Evolutionary conservation across 2,797 vertebrate species (phyloP).

Genomic region (Sardinella longiceps): DNA sequence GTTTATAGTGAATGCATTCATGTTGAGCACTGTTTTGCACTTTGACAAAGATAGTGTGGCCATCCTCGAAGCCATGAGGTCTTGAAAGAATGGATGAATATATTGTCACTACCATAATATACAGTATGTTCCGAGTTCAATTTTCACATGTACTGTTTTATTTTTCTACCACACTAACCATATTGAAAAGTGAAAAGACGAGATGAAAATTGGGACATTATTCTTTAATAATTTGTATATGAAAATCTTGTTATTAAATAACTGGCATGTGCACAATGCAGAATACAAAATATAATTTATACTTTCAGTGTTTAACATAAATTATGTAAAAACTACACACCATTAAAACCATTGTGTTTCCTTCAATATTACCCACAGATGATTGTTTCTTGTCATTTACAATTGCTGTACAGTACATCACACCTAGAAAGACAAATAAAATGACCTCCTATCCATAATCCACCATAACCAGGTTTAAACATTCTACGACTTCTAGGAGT

Average conservation of each 20-base stretch:
- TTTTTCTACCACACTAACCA: background rate
- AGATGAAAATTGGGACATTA: background rate
- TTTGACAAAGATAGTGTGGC: conserved; percentile 23
- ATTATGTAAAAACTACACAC: background rate
- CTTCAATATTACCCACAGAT: background rate
- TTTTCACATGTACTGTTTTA: conserved; percentile 12
- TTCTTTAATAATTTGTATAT: conserved; percentile 18
- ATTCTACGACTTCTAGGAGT: conserved; percentile 31
- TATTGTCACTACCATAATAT: background rate
- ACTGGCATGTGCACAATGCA: conserved; percentile 18
- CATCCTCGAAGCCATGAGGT: conserved; percentile 8
- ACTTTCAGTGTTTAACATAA: background rate
- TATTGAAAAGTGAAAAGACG: background rate
- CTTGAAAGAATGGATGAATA: background rate
- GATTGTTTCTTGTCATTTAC: background rate
- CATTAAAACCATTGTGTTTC: background rate
- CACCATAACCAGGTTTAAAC: background rate
- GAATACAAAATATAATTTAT: conserved; percentile 27
- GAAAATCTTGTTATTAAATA: background rate
- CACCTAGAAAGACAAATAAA: background rate
- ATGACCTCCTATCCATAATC: background rate
- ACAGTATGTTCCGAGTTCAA: background rate
- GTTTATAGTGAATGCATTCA: conserved; percentile 8
- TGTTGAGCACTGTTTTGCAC: conserved; percentile 23
- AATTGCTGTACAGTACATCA: background rate